Evolutionary conservation across 2,797 vertebrate species (phyloP), one percentile per base, ranked within the genome.

Genomic region (Heterohyrax brucei): DNA sequence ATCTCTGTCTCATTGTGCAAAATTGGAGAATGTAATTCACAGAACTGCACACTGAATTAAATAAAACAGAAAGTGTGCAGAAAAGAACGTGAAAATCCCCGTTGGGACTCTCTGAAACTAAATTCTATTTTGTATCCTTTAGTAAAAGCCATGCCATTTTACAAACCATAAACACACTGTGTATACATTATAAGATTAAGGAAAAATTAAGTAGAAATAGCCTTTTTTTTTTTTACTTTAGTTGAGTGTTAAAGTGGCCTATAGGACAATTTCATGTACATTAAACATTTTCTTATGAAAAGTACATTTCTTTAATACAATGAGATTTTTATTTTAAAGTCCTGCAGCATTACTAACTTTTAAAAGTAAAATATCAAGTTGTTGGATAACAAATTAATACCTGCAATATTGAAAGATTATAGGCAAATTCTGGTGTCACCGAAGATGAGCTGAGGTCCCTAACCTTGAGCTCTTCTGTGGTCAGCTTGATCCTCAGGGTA

Each of bases 131-230:
- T 78, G 84, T 77, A 39, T 77, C 28, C 72, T 92, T 81, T 89
- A 89, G 73, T 93, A 77, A 93, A 96, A 95, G 53, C 8, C 75
- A 12, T 28, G 14, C 59, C 46, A 61, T 73, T 93, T 83, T 79
- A 61, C 72, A 83, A 61, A 64, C 50, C 18, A 22, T 79, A 91
- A 95, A 56, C 1, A 92, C 4, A 62, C 24, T 79, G 1, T n/a
- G 3, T 93, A 70, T 84, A 82, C 3, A 24, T 89, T 82, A 87
- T 81, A 96, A 78, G 56, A 82, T 62, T 83, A 87, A 89, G 5
- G 78, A 79, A 94, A 33, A 91, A 93, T 83, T 77, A 88, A 89
- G 24, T 77, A 72, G 28, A 94, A 94, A 81, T 91, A 94, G 19
- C 28, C 12, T 14, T 94, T 87, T 50, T 94, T 87, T 50, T 94